Percentiles rank a stretch among this genome's conserved stretches.
phyloP scores from a whole-genome alignment of 2,888 invertebrate species.

The Herminia tarsipennalis region DNA sequence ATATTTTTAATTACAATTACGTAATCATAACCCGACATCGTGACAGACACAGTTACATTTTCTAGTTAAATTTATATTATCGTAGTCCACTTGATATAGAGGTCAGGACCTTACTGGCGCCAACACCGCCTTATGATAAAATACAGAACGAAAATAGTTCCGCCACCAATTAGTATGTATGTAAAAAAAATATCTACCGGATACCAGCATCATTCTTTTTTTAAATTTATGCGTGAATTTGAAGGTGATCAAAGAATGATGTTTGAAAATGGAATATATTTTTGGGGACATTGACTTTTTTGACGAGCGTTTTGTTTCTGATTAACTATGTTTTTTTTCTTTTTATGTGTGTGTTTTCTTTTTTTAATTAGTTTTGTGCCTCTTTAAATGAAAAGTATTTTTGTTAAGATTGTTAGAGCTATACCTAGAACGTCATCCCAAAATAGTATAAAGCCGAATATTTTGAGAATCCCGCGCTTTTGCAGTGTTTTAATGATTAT shows the following conservation, averaged over 20 bases:
- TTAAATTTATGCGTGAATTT: conserved; percentile 13
- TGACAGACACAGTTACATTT: conserved; percentile 37
- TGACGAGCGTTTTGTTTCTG: too few relatives aligned
- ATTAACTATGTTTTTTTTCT: neutral
- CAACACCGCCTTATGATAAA: conserved; percentile 49
- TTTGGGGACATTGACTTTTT: conserved; percentile 19
- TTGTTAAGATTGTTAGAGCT: too few relatives aligned
- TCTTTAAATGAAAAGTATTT: too few relatives aligned
- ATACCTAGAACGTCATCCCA: too few relatives aligned
- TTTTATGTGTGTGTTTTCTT: neutral
- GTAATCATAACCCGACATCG: conserved; percentile 26
- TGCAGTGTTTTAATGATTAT: too few relatives aligned
- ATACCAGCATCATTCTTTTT: conserved; percentile 34
- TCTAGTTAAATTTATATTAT: conserved; percentile 46
- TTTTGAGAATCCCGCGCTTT: too few relatives aligned
- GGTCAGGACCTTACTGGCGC: conserved; percentile 60
- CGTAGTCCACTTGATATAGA: conserved; percentile 42
- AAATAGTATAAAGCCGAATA: too few relatives aligned
- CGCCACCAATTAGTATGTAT: conserved; percentile 39
- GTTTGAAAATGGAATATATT: conserved; percentile 14
- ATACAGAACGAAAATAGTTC: conserved; percentile 36
- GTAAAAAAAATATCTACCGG: conserved; percentile 41
- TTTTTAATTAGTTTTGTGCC: too few relatives aligned
- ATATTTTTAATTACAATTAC: conserved; percentile 22
- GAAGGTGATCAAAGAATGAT: conserved; percentile 12